phyloP scores from a whole-genome alignment of 2,888 invertebrate genomes.

The Meta bourneti region DNA sequence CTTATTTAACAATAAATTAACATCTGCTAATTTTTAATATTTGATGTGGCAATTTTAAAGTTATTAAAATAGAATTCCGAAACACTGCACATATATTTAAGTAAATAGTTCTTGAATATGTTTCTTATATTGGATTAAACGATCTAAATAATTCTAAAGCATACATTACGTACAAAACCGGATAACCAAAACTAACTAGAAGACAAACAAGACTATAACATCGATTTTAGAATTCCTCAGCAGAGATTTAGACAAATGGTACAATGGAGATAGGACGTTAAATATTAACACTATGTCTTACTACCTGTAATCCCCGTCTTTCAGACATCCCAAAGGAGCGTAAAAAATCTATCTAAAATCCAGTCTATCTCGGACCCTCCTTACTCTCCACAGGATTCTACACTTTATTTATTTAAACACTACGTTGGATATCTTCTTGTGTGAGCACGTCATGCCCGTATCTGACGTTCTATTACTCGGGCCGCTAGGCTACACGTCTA shows the following conservation, averaged over 20 bases:
- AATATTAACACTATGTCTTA: conserved; percentile 33
- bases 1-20: too few relatives aligned
- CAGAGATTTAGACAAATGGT: conserved; percentile 3
- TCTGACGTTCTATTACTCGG: conserved; percentile 44
- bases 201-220: too few relatives aligned
- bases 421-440: conserved; percentile 21
- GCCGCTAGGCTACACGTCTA: conserved; percentile 3
- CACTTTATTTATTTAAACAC: conserved; percentile 53
- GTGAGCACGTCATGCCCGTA: conserved; percentile 19
- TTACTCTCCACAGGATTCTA: conserved; percentile 8
- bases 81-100: too few relatives aligned
- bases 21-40: too few relatives aligned
- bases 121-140: too few relatives aligned
- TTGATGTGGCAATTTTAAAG: too few relatives aligned
- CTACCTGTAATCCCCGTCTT: conserved; percentile 14
- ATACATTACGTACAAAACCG: too few relatives aligned
- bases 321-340: not conserved
- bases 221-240: too few relatives aligned
- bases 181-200: too few relatives aligned
- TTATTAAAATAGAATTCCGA: too few relatives aligned
- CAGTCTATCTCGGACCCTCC: conserved; percentile 11
- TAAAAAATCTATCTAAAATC: conserved; percentile 5
- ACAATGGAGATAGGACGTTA: not conserved
- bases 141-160: too few relatives aligned
- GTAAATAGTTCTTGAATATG: too few relatives aligned